Evolutionary conservation across 2,888 invertebrate species (phyloP).

Genomic region (Lydus trimaculatus): DNA sequence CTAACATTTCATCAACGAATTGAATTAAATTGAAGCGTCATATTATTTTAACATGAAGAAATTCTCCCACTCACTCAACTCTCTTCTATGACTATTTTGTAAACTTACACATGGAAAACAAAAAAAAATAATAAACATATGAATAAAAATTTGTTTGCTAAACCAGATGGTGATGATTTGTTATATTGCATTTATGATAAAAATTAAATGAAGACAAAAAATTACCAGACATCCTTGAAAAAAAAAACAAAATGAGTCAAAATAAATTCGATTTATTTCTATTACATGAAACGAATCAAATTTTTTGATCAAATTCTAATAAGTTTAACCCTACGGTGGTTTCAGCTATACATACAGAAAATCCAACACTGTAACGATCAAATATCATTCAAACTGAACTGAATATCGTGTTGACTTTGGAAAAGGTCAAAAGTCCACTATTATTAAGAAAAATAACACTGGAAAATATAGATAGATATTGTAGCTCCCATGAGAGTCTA

Average conservation of each 20-base stretch:
- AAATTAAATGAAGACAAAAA: neutral
- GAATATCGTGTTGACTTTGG: neutral
- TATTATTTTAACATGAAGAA: neutral
- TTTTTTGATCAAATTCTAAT: too few relatives aligned
- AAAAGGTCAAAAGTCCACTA: neutral
- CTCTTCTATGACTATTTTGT: neutral
- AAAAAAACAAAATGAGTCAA: neutral
- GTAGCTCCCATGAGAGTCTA: neutral
- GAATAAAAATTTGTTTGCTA: neutral
- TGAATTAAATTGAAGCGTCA: neutral
- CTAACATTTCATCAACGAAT: neutral
- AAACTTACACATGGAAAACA: neutral
- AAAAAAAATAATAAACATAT: conserved; percentile 4
- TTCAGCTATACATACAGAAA: too few relatives aligned
- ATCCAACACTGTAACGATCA: too few relatives aligned
- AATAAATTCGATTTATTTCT: neutral
- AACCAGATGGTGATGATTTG: conserved; percentile 7
- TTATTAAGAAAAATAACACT: neutral
- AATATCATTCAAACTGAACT: neutral
- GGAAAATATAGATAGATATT: neutral
- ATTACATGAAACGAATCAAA: neutral
- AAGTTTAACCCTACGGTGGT: too few relatives aligned
- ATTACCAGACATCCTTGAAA: neutral
- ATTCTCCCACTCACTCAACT: neutral
- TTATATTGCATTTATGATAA: neutral